Percentiles rank a stretch among this genome's conserved stretches.
Conservation (phyloP, 2,113 vertebrate species). For the Ceratotherium simum region DNA sequence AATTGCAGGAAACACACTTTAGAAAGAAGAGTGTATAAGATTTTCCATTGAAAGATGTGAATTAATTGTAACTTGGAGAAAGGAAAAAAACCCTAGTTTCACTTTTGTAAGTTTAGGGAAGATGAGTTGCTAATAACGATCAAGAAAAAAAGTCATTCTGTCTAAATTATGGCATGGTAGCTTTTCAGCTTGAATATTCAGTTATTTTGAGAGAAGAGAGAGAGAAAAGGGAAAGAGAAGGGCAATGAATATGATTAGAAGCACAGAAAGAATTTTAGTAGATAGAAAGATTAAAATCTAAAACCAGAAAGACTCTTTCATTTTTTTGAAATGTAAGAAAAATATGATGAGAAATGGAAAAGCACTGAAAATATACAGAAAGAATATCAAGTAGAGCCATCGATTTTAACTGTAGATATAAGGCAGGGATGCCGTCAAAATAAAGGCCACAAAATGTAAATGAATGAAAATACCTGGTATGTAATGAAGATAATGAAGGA, state of each 20-base stretch:
- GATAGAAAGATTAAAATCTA: not conserved
- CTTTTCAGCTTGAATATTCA: too few relatives aligned
- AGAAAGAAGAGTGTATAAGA: constrained; percentile 1
- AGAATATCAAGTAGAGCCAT: not conserved
- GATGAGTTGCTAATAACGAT: not conserved
- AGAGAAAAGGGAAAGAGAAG: not conserved
- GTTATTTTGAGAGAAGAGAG: not conserved
- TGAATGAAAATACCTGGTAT: fast-evolving
- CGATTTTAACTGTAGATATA: not conserved
- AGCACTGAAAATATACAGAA: not conserved
- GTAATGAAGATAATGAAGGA: not conserved
- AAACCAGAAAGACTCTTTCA: not conserved
- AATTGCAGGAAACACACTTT: not conserved
- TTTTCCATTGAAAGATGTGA: not conserved
- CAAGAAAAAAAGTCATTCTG: not conserved
- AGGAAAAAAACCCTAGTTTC: not conserved
- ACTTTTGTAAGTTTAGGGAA: not conserved
- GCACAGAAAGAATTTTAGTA: not conserved
- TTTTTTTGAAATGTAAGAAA: not conserved
- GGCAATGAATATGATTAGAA: not conserved
- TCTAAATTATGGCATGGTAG: not conserved
- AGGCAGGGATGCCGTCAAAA: not conserved
- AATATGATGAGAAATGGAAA: not conserved
- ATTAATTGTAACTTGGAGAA: not conserved
- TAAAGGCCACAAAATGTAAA: not conserved